Conservation (phyloP, 2,797 vertebrate species). For the Myoxocephalus aenaeus region DNA sequence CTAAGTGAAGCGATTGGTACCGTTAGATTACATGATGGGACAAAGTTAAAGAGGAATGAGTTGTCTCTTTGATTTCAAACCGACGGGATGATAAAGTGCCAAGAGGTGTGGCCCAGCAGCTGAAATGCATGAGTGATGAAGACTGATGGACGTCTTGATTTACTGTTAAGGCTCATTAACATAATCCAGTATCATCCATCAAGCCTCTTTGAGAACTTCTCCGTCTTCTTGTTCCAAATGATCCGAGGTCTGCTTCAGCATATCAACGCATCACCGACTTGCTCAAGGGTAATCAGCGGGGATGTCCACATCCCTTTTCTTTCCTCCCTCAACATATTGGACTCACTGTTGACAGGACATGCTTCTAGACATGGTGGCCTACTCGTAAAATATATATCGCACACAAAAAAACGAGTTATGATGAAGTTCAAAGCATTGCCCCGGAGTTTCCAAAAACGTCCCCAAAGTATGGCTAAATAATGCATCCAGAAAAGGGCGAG, state of each 20-base stretch:
- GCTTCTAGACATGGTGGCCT: background rate
- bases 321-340: constrained; percentile 6
- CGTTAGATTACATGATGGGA: background rate
- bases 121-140: background rate
- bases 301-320: constrained; percentile 1
- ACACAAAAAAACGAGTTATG: background rate
- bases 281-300: constrained; percentile 25
- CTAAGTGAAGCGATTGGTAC: background rate
- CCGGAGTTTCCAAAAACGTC: constrained; percentile 30
- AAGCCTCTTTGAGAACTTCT: background rate
- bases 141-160: constrained; percentile 26
- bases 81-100: background rate
- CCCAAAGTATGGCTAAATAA: constrained; percentile 60
- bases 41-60: constrained; percentile 6
- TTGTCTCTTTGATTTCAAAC: background rate
- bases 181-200: constrained; percentile 21
- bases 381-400: constrained; percentile 2
- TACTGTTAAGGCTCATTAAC: constrained; percentile 27
- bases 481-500: constrained; percentile 40
- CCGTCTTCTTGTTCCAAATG: background rate
- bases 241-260: constrained; percentile 16
- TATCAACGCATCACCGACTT: background rate
- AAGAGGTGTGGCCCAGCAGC: constrained; percentile 6
- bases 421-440: constrained; percentile 30
- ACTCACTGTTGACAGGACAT: constrained; percentile 1